Percentiles rank a stretch among this genome's conserved stretches.
These are phyloP conservation scores for Pagrus major DNA, from an alignment of 2,113 vertebrate genomes.

Conservation along the genomic window DNA sequence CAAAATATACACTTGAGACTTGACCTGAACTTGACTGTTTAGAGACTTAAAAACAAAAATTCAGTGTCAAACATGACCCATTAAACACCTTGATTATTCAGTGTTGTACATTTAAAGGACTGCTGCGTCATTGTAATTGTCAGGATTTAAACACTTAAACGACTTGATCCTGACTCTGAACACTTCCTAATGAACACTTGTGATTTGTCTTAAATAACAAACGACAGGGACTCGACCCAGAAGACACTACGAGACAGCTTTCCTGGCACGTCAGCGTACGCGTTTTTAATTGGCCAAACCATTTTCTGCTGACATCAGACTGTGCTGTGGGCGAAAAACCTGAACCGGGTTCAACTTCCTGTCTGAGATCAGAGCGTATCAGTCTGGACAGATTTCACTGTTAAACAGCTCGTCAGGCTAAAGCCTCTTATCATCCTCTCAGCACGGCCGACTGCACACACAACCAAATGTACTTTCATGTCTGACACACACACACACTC, in stretches of 20 bases:
- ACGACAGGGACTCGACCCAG: not conserved
- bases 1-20: not conserved
- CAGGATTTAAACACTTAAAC: not conserved
- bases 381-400: conserved; percentile 41
- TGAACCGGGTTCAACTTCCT: not conserved
- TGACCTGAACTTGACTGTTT: not conserved
- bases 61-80: too few relatives aligned
- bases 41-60: not conserved
- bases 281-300: conserved; percentile 45
- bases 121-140: not conserved
- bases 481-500: conserved; percentile 3
- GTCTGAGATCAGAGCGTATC: conserved; percentile 10
- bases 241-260: not conserved
- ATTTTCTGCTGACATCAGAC: not conserved
- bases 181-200: not conserved
- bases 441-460: conserved; percentile 33
- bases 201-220: not conserved
- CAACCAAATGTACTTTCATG: conserved; percentile 25
- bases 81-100: not conserved
- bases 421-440: conserved; percentile 48
- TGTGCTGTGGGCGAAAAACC: not conserved
- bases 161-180: not conserved
- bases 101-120: not conserved
- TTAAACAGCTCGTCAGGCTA: conserved; percentile 45
- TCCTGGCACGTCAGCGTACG: conserved; percentile 8